Evolutionary conservation across 2,113 vertebrate genomes (phyloP).

Genomic region (Crocuta crocuta): DNA sequence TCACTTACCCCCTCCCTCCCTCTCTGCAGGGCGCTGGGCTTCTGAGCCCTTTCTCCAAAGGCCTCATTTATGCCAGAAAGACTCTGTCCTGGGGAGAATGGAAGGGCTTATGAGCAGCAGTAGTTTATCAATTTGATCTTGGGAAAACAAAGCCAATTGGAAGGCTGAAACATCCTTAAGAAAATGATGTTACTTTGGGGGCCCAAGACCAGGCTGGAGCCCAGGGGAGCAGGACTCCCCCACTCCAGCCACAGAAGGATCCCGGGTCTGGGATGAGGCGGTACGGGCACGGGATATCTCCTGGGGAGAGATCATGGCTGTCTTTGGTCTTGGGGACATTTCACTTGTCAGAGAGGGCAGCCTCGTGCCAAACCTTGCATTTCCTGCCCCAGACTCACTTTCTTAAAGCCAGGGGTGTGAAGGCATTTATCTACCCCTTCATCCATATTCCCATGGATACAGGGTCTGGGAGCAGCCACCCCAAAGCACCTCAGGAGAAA

Average conservation of each 20-base stretch:
- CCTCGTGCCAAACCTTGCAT: background rate
- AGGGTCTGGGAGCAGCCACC: accelerated
- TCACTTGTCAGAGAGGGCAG: background rate
- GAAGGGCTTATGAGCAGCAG: background rate
- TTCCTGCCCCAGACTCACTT: background rate
- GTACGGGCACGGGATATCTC: background rate
- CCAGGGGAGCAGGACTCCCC: background rate
- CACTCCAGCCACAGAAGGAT: accelerated
- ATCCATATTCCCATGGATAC: too few relatives aligned
- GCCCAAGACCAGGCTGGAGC: background rate
- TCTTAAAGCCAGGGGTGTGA: background rate
- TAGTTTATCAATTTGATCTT: background rate
- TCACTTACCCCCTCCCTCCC: background rate
- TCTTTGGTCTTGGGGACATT: background rate
- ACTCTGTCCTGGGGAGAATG: background rate
- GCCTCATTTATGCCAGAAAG: background rate
- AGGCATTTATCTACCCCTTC: background rate
- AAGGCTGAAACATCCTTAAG: background rate
- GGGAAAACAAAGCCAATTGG: background rate
- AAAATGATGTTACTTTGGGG: background rate
- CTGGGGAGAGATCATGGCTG: accelerated
- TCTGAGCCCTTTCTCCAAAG: background rate
- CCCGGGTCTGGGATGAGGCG: background rate
- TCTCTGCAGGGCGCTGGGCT: background rate
- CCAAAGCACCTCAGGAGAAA: background rate